Evolutionary conservation across 2,888 invertebrate genomes (phyloP).

Genomic region (Pterostichus niger): DNA sequence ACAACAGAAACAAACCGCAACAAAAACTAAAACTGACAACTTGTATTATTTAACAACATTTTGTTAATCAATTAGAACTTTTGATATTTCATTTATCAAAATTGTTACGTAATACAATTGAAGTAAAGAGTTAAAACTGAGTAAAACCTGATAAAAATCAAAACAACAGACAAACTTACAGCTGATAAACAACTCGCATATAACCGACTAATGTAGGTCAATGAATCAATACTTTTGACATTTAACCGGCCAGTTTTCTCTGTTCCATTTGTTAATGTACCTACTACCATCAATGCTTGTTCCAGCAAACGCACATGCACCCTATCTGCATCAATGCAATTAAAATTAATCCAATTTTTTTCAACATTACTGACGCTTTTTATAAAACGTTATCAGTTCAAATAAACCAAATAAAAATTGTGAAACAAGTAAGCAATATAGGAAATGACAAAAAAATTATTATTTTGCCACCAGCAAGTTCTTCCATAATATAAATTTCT

Average conservation of each 20-base stretch:
- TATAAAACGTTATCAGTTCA: too few species aligned
- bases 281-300: too few species aligned
- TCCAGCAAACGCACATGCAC: neutral
- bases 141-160: conserved; percentile 28
- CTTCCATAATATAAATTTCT: too few species aligned
- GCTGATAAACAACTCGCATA: conserved; percentile 31
- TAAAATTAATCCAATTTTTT: neutral
- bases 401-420: too few species aligned
- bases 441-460: too few species aligned
- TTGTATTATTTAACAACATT: neutral
- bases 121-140: neutral
- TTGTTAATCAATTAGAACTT: conserved; percentile 25
- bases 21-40: conserved; percentile 2
- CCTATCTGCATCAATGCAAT: neutral
- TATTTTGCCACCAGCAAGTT: too few species aligned
- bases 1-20: neutral
- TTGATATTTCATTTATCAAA: conserved; percentile 10
- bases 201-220: conserved; percentile 32
- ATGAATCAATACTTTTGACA: conserved; percentile 57
- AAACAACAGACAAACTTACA: conserved; percentile 10
- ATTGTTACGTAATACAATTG: conserved; percentile 2
- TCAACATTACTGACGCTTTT: too few species aligned
- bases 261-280: conserved; percentile 17
- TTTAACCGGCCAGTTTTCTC: conserved; percentile 30
- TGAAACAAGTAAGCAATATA: too few species aligned